Evolutionary conservation across 2,888 invertebrate species (phyloP).

Genomic region (Clunio marinus): DNA sequence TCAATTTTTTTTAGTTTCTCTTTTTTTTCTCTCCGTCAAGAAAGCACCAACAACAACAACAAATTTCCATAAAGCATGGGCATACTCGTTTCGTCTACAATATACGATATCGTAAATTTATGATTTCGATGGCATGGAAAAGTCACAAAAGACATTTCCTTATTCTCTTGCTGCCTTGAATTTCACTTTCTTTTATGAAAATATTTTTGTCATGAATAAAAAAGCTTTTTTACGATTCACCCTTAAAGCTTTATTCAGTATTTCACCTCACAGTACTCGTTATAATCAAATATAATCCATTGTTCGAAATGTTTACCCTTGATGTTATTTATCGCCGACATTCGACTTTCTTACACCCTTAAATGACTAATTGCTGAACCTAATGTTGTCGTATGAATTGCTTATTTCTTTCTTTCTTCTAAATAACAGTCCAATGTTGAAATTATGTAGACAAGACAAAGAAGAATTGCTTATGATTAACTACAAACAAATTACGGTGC

Average conservation of each 20-base stretch:
- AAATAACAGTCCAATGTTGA: background rate
- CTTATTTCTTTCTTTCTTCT: background rate
- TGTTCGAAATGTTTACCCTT: background rate
- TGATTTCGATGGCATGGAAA: background rate
- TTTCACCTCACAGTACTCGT: too few relatives aligned
- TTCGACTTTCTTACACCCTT: background rate
- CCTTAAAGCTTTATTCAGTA: too few relatives aligned
- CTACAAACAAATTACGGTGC: background rate
- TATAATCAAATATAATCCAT: too few relatives aligned
- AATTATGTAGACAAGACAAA: background rate
- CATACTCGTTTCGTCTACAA: slow-evolving; percentile 17
- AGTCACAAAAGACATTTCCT: slow-evolving; percentile 1
- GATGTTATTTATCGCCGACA: background rate
- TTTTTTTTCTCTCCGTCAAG: too few relatives aligned
- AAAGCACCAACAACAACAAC: slow-evolving; percentile 11
- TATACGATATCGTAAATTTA: slow-evolving; percentile 11
- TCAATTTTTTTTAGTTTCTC: background rate
- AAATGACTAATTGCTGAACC: slow-evolving; percentile 21
- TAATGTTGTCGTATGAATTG: too few relatives aligned
- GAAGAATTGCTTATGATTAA: background rate
- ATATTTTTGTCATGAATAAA: too few relatives aligned
- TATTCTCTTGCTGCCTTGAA: too few relatives aligned
- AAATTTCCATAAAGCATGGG: slow-evolving; percentile 14
- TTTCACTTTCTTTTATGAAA: too few relatives aligned
- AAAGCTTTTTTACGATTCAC: too few relatives aligned